Conservation (phyloP, 2,888 invertebrate genomes). For the Thyatira batis region DNA sequence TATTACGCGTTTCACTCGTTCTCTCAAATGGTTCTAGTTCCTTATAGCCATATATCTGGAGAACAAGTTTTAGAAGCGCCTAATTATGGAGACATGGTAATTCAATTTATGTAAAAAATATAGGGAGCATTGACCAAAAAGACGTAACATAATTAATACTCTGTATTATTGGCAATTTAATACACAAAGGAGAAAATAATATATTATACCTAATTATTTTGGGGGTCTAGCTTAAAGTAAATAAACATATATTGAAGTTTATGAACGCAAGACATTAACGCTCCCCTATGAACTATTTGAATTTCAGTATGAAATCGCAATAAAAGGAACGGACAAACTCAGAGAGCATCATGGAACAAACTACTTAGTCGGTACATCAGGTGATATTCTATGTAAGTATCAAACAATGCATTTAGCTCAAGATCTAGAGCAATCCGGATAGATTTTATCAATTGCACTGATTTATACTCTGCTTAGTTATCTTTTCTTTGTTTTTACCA, state of each 20-base stretch:
- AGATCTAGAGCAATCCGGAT: background rate
- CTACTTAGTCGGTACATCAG: conserved; percentile 64
- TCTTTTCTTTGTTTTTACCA: background rate
- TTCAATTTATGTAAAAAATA: conserved; percentile 6
- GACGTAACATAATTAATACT: conserved; percentile 1
- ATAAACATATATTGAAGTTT: too few species aligned
- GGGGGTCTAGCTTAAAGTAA: too few species aligned
- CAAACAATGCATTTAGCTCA: background rate
- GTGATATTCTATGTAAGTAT: conserved; percentile 73
- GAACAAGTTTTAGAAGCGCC: conserved; percentile 38
- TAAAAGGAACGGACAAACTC: conserved; percentile 56
- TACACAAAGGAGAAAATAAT: too few species aligned
- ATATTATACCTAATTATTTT: too few species aligned
- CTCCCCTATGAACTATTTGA: background rate
- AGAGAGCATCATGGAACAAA: conserved; percentile 46
- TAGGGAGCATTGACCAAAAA: background rate
- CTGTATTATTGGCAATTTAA: background rate
- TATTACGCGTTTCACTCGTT: conserved; percentile 83
- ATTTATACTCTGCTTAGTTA: background rate
- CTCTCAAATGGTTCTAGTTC: conserved; percentile 77
- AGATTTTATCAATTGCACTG: background rate
- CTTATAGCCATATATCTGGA: conserved; percentile 66
- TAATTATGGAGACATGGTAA: conserved; percentile 71
- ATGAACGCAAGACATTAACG: too few species aligned
- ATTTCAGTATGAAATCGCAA: conserved; percentile 64